Evolutionary conservation across 2,797 vertebrate genomes (phyloP).

Genomic region (Anguilla obscura): DNA sequence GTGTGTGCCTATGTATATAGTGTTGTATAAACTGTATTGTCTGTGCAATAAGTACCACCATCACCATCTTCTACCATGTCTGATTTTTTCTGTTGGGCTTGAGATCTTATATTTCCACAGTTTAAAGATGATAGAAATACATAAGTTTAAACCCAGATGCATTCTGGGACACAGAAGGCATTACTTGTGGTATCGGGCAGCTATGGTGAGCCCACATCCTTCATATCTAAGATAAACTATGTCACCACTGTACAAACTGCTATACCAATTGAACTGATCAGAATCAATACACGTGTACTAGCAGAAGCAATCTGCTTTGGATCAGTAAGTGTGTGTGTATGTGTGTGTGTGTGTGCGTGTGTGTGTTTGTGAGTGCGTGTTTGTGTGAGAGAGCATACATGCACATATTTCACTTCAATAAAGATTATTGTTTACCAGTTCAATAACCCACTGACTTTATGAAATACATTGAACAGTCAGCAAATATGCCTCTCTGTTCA

Average conservation of each 20-base stretch:
- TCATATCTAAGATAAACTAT: background rate
- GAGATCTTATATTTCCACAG: background rate
- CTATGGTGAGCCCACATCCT: background rate
- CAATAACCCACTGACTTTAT: background rate
- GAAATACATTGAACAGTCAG: background rate
- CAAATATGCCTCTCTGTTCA: background rate
- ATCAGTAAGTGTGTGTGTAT: too few species aligned
- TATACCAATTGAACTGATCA: background rate
- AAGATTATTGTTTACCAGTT: background rate
- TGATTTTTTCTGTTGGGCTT: background rate
- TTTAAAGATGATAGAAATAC: background rate
- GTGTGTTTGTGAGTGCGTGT: too few species aligned
- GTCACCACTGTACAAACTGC: background rate
- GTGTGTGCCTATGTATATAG: too few species aligned
- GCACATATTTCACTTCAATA: too few species aligned
- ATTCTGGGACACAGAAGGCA: too few species aligned
- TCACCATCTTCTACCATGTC: background rate
- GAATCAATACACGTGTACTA: too few species aligned
- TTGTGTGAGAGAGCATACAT: too few species aligned
- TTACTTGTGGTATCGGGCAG: too few species aligned
- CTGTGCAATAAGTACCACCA: background rate
- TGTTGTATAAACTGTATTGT: background rate
- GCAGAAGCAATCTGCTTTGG: too few species aligned
- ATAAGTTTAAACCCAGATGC: too few species aligned
- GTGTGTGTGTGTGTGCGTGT: too few species aligned